These are phyloP conservation scores for Perca schrenkii DNA, from an alignment of 2,113 vertebrate genomes.

Conservation along the genomic window DNA sequence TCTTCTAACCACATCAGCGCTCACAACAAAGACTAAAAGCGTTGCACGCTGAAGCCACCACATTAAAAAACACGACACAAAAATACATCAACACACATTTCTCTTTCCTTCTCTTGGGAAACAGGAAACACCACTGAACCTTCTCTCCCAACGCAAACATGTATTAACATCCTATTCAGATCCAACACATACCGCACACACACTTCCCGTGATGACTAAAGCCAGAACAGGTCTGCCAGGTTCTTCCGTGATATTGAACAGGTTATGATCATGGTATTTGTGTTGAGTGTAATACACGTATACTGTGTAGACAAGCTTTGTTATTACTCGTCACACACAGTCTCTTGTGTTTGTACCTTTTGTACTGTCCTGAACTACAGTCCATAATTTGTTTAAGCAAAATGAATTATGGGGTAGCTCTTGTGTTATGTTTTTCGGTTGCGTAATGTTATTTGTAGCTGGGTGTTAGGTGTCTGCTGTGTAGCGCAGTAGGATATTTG, in stretches of 20 bases:
- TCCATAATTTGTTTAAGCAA: constrained; percentile 75
- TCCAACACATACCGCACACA: not conserved
- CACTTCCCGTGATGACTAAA: constrained; percentile 12
- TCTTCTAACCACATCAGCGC: constrained; percentile 66
- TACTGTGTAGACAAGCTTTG: constrained; percentile 18
- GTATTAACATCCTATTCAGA: constrained; percentile 8
- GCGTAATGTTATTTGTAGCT: constrained; percentile 20
- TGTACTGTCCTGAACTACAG: constrained; percentile 48
- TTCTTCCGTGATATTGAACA: constrained; percentile 51
- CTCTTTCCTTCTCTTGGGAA: constrained; percentile 29
- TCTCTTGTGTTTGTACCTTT: constrained; percentile 52
- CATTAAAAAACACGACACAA: constrained; percentile 39
- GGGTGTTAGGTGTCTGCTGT: constrained; percentile 36
- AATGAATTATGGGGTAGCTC: constrained; percentile 71
- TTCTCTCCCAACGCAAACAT: not conserved
- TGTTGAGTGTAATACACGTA: constrained; percentile 36
- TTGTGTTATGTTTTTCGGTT: constrained; percentile 16
- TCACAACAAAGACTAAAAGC: constrained; percentile 47
- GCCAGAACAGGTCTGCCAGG: constrained; percentile 17
- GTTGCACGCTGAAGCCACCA: constrained; percentile 38
- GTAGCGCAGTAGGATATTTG: constrained; percentile 16
- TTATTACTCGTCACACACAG: constrained; percentile 39
- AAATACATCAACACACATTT: constrained; percentile 26
- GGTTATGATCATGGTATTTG: constrained; percentile 61
- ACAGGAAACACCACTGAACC: not conserved